Conservation (phyloP, 2,888 invertebrate species). For the Drosophila anomalata region DNA sequence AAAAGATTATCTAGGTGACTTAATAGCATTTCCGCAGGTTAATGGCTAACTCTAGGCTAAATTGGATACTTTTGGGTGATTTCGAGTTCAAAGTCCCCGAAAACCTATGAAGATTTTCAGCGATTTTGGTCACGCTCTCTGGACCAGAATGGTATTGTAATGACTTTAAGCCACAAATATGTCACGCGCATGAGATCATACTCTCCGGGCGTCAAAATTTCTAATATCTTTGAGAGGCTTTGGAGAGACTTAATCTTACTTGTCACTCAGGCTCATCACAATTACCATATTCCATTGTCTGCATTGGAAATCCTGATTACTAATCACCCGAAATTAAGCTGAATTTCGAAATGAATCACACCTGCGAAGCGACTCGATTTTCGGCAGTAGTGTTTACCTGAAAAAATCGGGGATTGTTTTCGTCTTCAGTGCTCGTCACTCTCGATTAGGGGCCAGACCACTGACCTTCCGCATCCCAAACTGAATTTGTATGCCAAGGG, state of each 20-base stretch:
- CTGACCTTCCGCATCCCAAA: conserved; percentile 21
- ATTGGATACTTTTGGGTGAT: conserved; percentile 1
- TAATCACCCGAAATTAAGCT: conserved; percentile 30
- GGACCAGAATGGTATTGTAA: conserved; percentile 39
- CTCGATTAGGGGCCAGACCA: conserved; percentile 24
- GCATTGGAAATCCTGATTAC: conserved; percentile 26
- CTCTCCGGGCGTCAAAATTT: conserved; percentile 16
- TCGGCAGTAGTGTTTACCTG: conserved; percentile 23
- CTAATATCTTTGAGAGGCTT: conserved; percentile 9
- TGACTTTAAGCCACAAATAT: conserved; percentile 27
- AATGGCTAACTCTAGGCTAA: conserved; percentile 17
- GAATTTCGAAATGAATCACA: conserved; percentile 46
- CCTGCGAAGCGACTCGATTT: conserved; percentile 11
- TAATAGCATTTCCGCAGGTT: conserved; percentile 21
- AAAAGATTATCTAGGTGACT: conserved; percentile 14
- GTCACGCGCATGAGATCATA: conserved; percentile 61
- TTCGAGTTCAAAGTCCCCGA: conserved; percentile 14
- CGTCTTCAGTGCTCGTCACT: conserved; percentile 27
- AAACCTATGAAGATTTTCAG: conserved; percentile 1
- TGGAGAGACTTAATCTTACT: conserved; percentile 7
- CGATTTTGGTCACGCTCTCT: conserved; percentile 51
- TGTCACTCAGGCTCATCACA: conserved; percentile 12
- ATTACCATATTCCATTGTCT: conserved; percentile 37
- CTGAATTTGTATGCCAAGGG: conserved; percentile 43
- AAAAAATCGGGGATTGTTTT: conserved; percentile 14